A percentile compares a stretch with the other conserved stretches of the same genome.
Evolutionary conservation across 2,113 vertebrate species (phyloP).

Genomic region (Grammomys dolichurus): DNA sequence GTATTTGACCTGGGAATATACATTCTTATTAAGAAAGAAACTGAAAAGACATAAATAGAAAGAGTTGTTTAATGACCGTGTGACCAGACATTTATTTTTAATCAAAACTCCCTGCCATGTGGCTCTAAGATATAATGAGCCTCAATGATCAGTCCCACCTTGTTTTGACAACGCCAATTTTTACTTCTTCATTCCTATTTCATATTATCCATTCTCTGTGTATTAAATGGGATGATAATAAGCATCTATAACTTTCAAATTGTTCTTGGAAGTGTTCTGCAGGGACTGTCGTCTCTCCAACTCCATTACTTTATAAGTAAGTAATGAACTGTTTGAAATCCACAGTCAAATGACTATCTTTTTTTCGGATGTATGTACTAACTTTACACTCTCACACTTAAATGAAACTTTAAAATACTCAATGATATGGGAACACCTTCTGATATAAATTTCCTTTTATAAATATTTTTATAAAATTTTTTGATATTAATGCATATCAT

Average conservation of each 20-base stretch:
- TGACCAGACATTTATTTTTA: not conserved
- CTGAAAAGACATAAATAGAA: not conserved
- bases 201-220: not conserved
- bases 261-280: not conserved
- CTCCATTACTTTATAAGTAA: not conserved
- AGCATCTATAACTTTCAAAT: not conserved
- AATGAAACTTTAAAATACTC: not conserved
- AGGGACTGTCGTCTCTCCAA: not conserved
- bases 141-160: not conserved
- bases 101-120: not conserved
- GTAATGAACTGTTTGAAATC: not conserved
- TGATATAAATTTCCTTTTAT: not conserved
- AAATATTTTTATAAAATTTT: not conserved
- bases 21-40: not conserved
- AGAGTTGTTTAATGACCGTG: not conserved
- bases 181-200: not conserved
- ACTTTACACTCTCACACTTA: not conserved
- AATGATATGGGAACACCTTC: not conserved
- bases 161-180: not conserved
- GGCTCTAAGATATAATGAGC: not conserved
- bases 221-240: not conserved
- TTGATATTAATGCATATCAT: not conserved
- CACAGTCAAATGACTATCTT: not conserved
- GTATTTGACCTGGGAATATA: not conserved
- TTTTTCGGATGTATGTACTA: not conserved